Evolutionary conservation across 2,797 vertebrate genomes (phyloP).

Genomic region (Oreochromis grahami): DNA sequence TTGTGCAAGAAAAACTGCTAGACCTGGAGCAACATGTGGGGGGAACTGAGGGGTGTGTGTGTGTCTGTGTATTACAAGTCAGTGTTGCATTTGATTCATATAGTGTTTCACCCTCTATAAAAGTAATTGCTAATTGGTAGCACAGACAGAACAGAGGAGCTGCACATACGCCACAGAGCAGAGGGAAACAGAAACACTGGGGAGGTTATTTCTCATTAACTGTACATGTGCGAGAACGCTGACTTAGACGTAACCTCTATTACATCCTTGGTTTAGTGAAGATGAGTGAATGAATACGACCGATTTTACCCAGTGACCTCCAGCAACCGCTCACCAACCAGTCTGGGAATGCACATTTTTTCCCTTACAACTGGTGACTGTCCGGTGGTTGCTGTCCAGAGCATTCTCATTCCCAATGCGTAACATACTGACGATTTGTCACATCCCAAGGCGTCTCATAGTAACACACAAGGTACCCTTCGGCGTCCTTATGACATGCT

Average conservation of each 20-base stretch:
- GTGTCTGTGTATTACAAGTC: background rate
- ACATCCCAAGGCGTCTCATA: background rate
- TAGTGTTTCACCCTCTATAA: background rate
- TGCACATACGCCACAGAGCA: background rate
- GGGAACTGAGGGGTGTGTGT: background rate
- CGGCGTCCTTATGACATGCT: background rate
- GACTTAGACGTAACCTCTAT: accelerated
- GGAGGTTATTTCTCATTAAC: background rate
- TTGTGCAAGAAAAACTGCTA: background rate
- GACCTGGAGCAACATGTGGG: background rate
- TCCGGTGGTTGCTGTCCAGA: background rate
- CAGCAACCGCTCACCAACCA: background rate
- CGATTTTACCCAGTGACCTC: background rate
- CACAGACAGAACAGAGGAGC: background rate
- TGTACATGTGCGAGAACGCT: accelerated
- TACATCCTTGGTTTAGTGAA: background rate
- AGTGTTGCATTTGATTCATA: background rate
- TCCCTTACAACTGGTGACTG: background rate
- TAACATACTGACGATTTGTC: accelerated
- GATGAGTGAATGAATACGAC: background rate
- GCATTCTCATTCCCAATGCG: accelerated
- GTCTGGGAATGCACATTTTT: background rate
- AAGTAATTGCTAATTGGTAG: background rate
- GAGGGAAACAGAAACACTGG: background rate
- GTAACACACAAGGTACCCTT: background rate